Evolutionary conservation across 2,888 invertebrate genomes (phyloP).

Genomic region (Limenitis camilla): DNA sequence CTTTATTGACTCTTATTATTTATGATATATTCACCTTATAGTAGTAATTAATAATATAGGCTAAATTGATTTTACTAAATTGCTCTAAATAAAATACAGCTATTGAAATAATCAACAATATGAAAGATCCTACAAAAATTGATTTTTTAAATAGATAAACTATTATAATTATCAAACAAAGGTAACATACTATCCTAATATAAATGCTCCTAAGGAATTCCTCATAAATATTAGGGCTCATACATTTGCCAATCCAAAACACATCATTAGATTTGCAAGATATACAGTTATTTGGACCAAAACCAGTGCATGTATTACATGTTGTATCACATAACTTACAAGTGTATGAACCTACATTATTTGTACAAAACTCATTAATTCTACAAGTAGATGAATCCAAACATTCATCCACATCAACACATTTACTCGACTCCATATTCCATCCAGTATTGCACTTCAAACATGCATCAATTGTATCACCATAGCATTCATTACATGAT

Average conservation of each 20-base stretch:
- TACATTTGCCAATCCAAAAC: constrained; percentile 51
- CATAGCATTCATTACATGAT: constrained; percentile 85
- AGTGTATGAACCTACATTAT: constrained; percentile 85
- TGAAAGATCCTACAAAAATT: constrained; percentile 37
- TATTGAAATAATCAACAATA: constrained; percentile 37
- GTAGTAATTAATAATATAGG: constrained; percentile 17
- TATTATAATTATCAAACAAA: constrained; percentile 41
- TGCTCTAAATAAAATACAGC: constrained; percentile 48
- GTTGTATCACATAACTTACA: constrained; percentile 88
- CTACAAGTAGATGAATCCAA: constrained; percentile 65
- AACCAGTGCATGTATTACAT: constrained; percentile 87
- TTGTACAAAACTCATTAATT: constrained; percentile 87
- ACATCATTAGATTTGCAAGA: constrained; percentile 75
- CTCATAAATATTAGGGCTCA: constrained; percentile 38
- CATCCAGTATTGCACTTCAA: constrained; percentile 79
- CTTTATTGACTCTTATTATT: constrained; percentile 44
- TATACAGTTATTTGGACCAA: constrained; percentile 89
- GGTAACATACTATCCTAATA: constrained; percentile 38
- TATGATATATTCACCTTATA: constrained; percentile 3
- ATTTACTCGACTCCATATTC: constrained; percentile 80
- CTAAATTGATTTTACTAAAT: constrained; percentile 17
- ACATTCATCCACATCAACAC: constrained; percentile 91
- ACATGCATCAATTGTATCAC: constrained; percentile 79
- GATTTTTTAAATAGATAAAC: constrained; percentile 38
- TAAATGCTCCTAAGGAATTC: constrained; percentile 37